phyloP scores from a whole-genome alignment of 1,140 invertebrate species.

The Geopemphigus sp. region DNA sequence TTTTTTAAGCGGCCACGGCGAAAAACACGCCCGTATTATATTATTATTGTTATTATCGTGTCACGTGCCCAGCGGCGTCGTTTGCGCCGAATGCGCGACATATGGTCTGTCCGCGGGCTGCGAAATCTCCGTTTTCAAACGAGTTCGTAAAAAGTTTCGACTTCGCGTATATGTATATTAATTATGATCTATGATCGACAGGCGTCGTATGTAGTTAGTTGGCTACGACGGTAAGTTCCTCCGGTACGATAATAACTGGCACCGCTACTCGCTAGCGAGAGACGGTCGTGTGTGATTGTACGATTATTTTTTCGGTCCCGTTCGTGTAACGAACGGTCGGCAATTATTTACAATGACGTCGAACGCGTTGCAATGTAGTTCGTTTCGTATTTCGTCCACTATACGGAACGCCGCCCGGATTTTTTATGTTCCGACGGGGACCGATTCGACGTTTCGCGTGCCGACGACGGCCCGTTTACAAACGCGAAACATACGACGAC shows the following conservation, averaged over 20 bases:
- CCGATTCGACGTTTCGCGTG: no score
- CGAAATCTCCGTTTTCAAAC: neutral
- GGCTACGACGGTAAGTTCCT: neutral
- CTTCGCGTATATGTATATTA: neutral
- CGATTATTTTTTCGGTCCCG: no score
- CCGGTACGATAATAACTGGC: no score
- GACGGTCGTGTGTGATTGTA: no score
- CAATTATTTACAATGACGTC: constrained; percentile 7
- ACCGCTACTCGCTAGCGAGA: no score
- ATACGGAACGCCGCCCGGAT: no score
- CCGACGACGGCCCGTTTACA: no score
- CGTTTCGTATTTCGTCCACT: no score
- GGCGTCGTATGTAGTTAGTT: neutral
- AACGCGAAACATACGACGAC: no score
- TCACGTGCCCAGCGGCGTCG: constrained; percentile 7
- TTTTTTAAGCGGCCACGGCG: no score
- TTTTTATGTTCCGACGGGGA: no score
- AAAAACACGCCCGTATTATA: neutral
- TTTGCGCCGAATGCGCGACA: neutral
- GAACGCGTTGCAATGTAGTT: neutral
- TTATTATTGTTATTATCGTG: constrained; percentile 1
- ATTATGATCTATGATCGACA: neutral
- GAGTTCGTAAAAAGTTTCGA: no score
- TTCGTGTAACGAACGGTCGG: neutral
- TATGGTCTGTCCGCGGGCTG: constrained; percentile 30